Evolutionary conservation across 35 echinoderm and acorn worm species (phyloP).

Genomic region (Apostichopus parvimensis): DNA sequence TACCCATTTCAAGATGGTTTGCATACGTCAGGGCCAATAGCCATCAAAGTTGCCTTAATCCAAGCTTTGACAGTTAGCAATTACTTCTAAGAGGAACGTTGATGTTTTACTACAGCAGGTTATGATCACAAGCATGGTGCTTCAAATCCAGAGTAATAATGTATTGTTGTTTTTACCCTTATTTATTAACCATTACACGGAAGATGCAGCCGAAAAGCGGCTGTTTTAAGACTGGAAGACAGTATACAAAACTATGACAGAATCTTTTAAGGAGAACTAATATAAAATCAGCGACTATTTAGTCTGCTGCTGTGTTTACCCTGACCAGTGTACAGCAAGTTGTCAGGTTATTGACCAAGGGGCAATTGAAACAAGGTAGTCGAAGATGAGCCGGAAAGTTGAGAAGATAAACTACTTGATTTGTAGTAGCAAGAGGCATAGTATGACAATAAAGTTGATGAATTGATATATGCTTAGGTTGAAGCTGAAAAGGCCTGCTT

Average conservation of each 20-base stretch:
- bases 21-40: background rate
- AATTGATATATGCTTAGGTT: too few species aligned
- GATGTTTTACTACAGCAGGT: background rate
- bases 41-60: background rate
- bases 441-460: too few species aligned
- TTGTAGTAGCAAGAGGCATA: too few species aligned
- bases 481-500: background rate
- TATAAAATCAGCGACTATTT: too few species aligned
- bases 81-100: background rate
- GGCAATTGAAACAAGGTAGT: too few species aligned
- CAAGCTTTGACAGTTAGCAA: background rate
- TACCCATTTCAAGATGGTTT: background rate
- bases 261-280: background rate
- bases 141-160: background rate
- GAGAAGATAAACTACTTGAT: too few species aligned
- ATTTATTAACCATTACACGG: background rate
- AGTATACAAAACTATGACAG: background rate
- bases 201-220: background rate
- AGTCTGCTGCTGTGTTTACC: too few species aligned
- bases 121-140: background rate
- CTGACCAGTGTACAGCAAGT: too few species aligned
- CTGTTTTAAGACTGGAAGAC: background rate
- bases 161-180: background rate
- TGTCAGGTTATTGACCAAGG: too few species aligned
- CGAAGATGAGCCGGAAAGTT: too few species aligned